Percentiles rank a stretch among this genome's conserved stretches.
Conservation (phyloP, 30 jellyfish, hydroid and myxozoan genomes). For the Chironex yamaguchii region DNA sequence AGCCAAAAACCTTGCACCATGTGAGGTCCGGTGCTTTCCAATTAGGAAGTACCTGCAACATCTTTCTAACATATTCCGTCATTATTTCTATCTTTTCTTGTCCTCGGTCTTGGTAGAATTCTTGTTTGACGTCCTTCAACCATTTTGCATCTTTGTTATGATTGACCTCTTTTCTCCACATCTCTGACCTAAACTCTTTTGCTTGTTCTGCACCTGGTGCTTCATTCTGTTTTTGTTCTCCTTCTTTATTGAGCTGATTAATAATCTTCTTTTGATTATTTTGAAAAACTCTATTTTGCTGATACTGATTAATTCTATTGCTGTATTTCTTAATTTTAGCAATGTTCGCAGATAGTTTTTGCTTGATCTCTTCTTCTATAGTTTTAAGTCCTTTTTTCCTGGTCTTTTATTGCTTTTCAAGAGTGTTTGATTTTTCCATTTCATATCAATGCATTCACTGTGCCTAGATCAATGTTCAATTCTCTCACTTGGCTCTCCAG, state of each 20-base stretch:
- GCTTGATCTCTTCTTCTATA: constrained; percentile 1
- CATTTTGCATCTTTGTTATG: constrained; percentile 24
- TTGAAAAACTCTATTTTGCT: not conserved
- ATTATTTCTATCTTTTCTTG: too few species aligned
- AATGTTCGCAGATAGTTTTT: not conserved
- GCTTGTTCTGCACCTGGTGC: too few species aligned
- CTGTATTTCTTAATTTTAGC: not conserved
- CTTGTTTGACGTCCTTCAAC: constrained; percentile 3
- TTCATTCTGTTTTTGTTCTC: too few species aligned
- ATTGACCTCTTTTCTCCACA: constrained; percentile 3
- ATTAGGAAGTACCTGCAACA: too few species aligned
- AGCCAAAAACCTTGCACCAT: constrained; percentile 5
- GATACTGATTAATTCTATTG: not conserved
- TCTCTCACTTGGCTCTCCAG: not conserved
- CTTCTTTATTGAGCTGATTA: too few species aligned
- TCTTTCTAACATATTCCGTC: too few species aligned
- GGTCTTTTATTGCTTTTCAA: constrained; percentile 7
- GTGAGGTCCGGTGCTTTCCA: not conserved
- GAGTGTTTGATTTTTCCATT: constrained; percentile 5
- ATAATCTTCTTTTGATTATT: not conserved
- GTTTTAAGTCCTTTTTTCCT: constrained; percentile 1
- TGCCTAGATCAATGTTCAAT: constrained; percentile 28
- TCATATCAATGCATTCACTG: not conserved
- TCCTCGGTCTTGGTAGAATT: too few species aligned
- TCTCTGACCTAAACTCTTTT: too few species aligned